Conservation (phyloP, 2,113 vertebrate genomes). For the Dendropsophus ebraccatus region DNA sequence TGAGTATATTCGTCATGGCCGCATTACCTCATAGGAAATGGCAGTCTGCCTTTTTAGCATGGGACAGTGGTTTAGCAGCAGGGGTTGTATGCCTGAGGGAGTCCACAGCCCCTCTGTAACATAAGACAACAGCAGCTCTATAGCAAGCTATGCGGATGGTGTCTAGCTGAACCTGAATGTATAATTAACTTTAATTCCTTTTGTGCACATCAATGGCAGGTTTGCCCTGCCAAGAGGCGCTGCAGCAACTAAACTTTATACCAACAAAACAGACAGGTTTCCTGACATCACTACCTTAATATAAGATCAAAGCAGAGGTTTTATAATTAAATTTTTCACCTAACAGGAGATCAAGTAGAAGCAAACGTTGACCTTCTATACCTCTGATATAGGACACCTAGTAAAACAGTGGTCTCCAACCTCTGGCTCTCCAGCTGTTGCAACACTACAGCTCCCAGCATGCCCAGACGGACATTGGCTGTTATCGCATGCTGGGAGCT, state of each 20-base stretch:
- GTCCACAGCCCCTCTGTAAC: background rate
- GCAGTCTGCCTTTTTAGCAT: background rate
- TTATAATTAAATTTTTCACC: background rate
- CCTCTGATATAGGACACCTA: background rate
- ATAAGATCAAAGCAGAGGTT: background rate
- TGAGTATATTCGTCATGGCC: background rate
- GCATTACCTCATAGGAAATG: constrained; percentile 20
- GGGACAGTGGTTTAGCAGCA: background rate
- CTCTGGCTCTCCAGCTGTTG: too few species aligned
- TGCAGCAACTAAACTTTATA: background rate
- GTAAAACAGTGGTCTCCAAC: background rate
- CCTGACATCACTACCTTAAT: background rate
- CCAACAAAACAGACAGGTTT: background rate
- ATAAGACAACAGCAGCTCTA: background rate
- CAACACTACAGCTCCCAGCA: too few species aligned
- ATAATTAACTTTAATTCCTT: background rate
- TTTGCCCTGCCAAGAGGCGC: background rate
- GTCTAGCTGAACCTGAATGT: background rate
- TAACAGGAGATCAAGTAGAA: too few species aligned
- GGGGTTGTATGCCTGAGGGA: background rate
- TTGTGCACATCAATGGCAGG: background rate
- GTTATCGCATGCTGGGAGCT: too few species aligned
- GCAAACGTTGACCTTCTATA: background rate
- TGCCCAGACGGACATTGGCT: too few species aligned
- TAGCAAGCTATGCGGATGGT: background rate